These are phyloP conservation scores for Helicoverpa assulta DNA, from an alignment of 2,888 invertebrate genomes.

Conservation along the genomic window DNA sequence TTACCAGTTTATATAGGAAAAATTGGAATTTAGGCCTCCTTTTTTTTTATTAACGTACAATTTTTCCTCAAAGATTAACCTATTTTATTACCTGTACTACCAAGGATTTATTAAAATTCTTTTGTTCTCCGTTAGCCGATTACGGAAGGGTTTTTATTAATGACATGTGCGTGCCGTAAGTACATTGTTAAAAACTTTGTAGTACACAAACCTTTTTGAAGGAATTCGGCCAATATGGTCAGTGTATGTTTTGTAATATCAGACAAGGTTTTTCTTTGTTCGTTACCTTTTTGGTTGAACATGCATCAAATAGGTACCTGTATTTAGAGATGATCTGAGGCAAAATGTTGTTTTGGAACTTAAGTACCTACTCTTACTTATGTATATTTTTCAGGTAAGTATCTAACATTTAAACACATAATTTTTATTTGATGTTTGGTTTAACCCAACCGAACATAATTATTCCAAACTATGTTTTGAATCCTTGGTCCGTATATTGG, in stretches of 20 bases:
- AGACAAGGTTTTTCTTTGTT: neutral
- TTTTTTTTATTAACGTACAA: too few relatives aligned
- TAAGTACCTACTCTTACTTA: neutral
- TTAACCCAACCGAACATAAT: too few relatives aligned
- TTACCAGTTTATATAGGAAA: neutral
- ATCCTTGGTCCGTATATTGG: too few relatives aligned
- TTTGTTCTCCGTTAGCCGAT: neutral
- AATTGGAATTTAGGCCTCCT: too few relatives aligned
- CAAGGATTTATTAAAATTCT: neutral
- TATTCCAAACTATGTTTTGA: too few relatives aligned
- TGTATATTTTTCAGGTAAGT: too few relatives aligned
- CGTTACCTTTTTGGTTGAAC: neutral
- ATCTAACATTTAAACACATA: too few relatives aligned
- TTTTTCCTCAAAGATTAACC: too few relatives aligned
- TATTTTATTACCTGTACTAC: too few relatives aligned
- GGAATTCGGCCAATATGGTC: constrained; percentile 21
- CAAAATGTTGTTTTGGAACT: neutral
- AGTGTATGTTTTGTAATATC: constrained; percentile 14
- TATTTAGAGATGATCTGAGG: neutral
- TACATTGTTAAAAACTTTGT: neutral
- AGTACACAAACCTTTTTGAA: constrained; percentile 26
- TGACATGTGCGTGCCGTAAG: neutral
- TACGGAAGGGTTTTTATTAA: neutral
- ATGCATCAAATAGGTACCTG: neutral
- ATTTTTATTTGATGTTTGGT: too few relatives aligned